Base-by-base conservation (phyloP, 2,888 invertebrate species). In the Acleris emargana region DNA sequence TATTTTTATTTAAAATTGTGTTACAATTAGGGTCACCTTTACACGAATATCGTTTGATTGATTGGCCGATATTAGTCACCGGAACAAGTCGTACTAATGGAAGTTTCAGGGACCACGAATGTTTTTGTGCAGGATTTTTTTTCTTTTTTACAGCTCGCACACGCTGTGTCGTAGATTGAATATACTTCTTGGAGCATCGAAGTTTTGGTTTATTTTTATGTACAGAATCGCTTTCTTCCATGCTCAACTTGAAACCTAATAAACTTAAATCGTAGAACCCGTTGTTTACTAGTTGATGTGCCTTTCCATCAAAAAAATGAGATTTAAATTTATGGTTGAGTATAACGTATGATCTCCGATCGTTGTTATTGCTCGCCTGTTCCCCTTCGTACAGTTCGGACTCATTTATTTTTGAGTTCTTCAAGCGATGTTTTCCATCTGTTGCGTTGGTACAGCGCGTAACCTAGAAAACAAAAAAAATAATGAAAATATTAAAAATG, bases 11-110 rank as follows among this genome's bases (percentile, higher is more conserved):
- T 6, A 18, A 1, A 16, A 11, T n/a, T 3, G 0, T 28, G 5
- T 3, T 38, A 17, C 64, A 64, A 1, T 49, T 49, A n/a, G 18
- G 38, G 42, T n/a, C n/a, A n/a, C 47, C 59, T 13, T 42, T 54
- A 42, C 64, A 64, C 18, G 58, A 28, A 18, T 28, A 42, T 11
- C 32, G 16, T 4, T 7, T 42, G 1, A 5, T 45, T 17, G 45
- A 2, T 45, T 45, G n/a, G 1, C 6, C 43, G 2, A 6, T n/a
- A 43, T 43, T n/a, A n/a, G 16, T 43, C n/a, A 43, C 4, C 38
- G 38, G 45, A 7, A n/a, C 17, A 45, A 17, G 17, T n/a, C 45
- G 45, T 45, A 6, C 45, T 17, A 45, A n/a, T 17, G 6, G 13
- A n/a, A 1, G n/a, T 45, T 45, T 43, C n/a, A 6, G 43, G 16